A percentile compares a stretch with the other conserved stretches of the same genome.
Conservation (phyloP, 2,888 invertebrate species). For the Metellina segmentata region DNA sequence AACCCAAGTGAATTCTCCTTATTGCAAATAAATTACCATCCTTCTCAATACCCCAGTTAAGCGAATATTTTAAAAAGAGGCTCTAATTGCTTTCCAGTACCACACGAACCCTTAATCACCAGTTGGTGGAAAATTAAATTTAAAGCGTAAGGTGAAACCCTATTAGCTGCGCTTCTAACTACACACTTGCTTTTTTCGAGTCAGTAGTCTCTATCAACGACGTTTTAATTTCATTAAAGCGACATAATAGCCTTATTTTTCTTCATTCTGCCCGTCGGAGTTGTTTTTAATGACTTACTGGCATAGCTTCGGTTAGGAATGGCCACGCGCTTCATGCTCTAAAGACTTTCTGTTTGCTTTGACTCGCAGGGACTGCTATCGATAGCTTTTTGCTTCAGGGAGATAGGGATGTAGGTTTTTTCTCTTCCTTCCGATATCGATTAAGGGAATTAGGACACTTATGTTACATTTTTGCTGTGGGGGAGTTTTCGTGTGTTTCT, state of each 20-base stretch:
- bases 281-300: conserved; percentile 42
- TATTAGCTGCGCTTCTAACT: conserved; percentile 4
- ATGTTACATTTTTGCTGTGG: too few relatives aligned
- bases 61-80: conserved; percentile 13
- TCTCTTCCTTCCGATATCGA: too few relatives aligned
- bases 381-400: too few relatives aligned
- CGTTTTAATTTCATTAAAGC: conserved; percentile 33
- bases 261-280: neutral
- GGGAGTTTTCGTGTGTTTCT: too few relatives aligned
- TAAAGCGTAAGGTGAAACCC: conserved; percentile 17
- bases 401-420: too few relatives aligned
- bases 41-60: neutral
- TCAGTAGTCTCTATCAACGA: neutral
- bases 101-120: conserved; percentile 24
- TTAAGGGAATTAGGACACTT: too few relatives aligned
- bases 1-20: neutral
- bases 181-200: conserved; percentile 1
- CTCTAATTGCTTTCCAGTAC: conserved; percentile 28
- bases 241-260: conserved; percentile 29
- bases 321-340: neutral
- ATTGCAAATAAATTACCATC: neutral
- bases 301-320: conserved; percentile 4
- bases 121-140: conserved; percentile 35
- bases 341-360: conserved; percentile 25
- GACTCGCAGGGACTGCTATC: too few relatives aligned